A percentile compares a stretch with the other conserved stretches of the same genome.
phyloP scores from a whole-genome alignment of 2,888 invertebrate genomes.

The Lycocerus yunnanus region DNA sequence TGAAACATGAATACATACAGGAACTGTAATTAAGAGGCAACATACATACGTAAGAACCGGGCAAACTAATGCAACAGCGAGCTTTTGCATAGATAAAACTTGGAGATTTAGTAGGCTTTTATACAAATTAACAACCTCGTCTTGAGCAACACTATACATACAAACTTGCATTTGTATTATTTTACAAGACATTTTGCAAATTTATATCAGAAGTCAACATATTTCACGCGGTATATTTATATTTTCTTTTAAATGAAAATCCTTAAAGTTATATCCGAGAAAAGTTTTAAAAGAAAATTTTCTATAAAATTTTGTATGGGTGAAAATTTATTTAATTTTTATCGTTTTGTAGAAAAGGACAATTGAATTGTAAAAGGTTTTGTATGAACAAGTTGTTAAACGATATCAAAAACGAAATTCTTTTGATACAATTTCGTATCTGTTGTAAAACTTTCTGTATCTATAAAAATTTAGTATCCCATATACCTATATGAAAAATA shows the following conservation, averaged over 20 bases:
- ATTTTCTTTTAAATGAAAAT: slow-evolving; percentile 8
- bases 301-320: background rate
- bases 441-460: background rate
- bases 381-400: slow-evolving; percentile 1
- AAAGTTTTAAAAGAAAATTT: background rate
- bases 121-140: slow-evolving; percentile 26
- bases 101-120: slow-evolving; percentile 29
- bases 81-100: slow-evolving; percentile 26
- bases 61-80: slow-evolving; percentile 14
- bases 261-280: background rate
- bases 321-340: background rate
- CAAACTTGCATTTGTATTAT: slow-evolving; percentile 21
- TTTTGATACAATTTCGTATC: background rate
- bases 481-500: background rate
- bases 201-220: slow-evolving; percentile 16
- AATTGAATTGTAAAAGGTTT: background rate
- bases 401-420: background rate
- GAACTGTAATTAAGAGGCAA: slow-evolving; percentile 24
- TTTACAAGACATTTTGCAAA: slow-evolving; percentile 12
- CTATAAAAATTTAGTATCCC: background rate
- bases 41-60: slow-evolving; percentile 12
- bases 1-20: slow-evolving; percentile 24
- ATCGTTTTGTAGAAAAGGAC: background rate
- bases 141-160: slow-evolving; percentile 10
- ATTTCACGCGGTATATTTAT: slow-evolving; percentile 8